These are phyloP conservation scores for Meiosimyza platycephala DNA, from an alignment of 2,888 invertebrate species.

Conservation along the genomic window DNA sequence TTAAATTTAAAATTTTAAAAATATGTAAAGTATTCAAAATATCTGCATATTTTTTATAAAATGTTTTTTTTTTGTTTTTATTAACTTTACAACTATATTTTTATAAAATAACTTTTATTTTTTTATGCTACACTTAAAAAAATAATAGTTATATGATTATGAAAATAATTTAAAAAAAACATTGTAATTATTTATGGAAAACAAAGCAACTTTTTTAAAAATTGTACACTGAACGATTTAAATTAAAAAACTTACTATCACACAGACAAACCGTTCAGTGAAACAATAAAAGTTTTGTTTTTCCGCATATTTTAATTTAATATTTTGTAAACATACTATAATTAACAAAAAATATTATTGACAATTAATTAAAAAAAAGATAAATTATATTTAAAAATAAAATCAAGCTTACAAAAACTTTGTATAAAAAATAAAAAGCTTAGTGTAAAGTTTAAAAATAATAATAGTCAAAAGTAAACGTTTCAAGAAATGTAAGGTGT, in stretches of 20 bases:
- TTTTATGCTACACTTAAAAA: conserved; percentile 34
- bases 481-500: not conserved
- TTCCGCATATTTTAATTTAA: conserved; percentile 6
- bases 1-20: conserved; percentile 28
- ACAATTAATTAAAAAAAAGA: not conserved
- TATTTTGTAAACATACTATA: not conserved
- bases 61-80: conserved; percentile 25
- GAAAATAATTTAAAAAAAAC: not conserved
- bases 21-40: conserved; percentile 29
- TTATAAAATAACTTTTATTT: conserved; percentile 22
- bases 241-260: conserved; percentile 68
- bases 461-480: not conserved
- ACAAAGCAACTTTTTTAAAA: conserved; percentile 2
- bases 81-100: conserved; percentile 37
- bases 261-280: conserved; percentile 64
- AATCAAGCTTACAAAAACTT: not conserved
- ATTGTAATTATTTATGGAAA: conserved; percentile 17
- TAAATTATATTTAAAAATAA: not conserved
- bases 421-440: conserved; percentile 10
- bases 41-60: conserved; percentile 35
- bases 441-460: not conserved
- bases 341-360: conserved; percentile 8
- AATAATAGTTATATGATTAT: conserved; percentile 7
- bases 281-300: conserved; percentile 24
- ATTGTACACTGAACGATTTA: conserved; percentile 50